Conservation (phyloP, 1,140 invertebrate genomes). For the Diprion similis region DNA sequence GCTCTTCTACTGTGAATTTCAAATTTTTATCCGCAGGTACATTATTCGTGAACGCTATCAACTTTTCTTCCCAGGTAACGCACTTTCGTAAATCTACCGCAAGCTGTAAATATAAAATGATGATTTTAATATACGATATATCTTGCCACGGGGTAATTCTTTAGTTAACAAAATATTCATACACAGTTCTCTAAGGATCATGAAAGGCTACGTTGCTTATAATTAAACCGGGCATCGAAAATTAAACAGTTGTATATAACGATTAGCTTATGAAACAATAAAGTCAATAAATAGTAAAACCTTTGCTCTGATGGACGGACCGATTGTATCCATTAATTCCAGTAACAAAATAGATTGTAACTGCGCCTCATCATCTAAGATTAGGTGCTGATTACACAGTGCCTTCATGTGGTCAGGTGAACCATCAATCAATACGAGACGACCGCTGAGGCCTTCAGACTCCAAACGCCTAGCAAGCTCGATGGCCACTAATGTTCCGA, state of each 20-base stretch:
- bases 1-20: slow-evolving; percentile 47
- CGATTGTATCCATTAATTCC: slow-evolving; percentile 37
- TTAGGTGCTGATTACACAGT: neutral
- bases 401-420: slow-evolving; percentile 34
- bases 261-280: too few relatives aligned
- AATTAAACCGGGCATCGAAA: neutral
- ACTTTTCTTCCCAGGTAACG: slow-evolving; percentile 51
- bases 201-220: neutral
- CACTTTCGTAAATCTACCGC: slow-evolving; percentile 52
- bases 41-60: slow-evolving; percentile 38
- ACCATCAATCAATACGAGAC: slow-evolving; percentile 42
- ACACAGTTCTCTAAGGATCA: too few relatives aligned
- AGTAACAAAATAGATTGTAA: slow-evolving; percentile 43
- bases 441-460: slow-evolving; percentile 36
- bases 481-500: slow-evolving; percentile 43
- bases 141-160: too few relatives aligned
- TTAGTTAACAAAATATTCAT: too few relatives aligned
- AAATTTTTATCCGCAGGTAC: slow-evolving; percentile 21
- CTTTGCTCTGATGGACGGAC: slow-evolving; percentile 25
- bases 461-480: slow-evolving; percentile 43
- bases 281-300: slow-evolving; percentile 11
- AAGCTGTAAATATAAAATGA: slow-evolving; percentile 36
- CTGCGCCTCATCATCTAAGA: slow-evolving; percentile 30
- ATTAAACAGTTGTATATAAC: neutral
- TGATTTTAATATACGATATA: neutral